Evolutionary conservation across 2,113 vertebrate species (phyloP).

Genomic region (Himantopus leucocephalus): DNA sequence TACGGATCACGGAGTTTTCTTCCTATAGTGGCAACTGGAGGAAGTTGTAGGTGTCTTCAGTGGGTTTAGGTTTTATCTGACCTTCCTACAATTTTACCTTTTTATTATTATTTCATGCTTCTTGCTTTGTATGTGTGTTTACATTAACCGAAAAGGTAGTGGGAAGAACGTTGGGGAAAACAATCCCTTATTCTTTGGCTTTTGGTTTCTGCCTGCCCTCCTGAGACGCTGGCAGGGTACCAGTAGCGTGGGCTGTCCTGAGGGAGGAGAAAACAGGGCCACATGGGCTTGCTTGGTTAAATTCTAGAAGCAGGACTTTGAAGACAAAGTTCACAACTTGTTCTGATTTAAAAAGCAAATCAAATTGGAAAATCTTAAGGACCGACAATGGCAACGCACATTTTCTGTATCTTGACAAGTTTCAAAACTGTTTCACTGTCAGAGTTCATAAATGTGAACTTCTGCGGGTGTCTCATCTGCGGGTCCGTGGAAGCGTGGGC

Average conservation of each 20-base stretch:
- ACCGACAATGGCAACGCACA: accelerated
- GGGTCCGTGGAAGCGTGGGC: not conserved
- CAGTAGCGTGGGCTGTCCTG: not conserved
- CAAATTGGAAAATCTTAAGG: not conserved
- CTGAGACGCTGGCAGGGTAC: not conserved
- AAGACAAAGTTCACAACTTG: not conserved
- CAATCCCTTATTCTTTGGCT: not conserved
- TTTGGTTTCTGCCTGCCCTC: not conserved
- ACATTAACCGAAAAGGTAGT: not conserved
- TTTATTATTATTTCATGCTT: not conserved
- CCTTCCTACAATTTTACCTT: not conserved
- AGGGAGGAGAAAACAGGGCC: not conserved
- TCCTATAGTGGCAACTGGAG: not conserved
- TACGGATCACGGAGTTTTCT: not conserved
- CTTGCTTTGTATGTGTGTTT: not conserved
- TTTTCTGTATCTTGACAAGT: not conserved
- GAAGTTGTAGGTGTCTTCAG: not conserved
- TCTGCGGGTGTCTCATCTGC: not conserved
- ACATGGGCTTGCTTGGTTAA: accelerated
- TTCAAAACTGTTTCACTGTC: not conserved
- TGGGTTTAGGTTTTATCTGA: not conserved
- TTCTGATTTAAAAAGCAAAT: not conserved
- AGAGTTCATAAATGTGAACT: not conserved
- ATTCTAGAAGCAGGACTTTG: not conserved
- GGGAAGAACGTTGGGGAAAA: not conserved